Evolutionary conservation across 2,113 vertebrate genomes (phyloP), one percentile per base, ranked within the genome.

Genomic region (Fukomys damarensis): DNA sequence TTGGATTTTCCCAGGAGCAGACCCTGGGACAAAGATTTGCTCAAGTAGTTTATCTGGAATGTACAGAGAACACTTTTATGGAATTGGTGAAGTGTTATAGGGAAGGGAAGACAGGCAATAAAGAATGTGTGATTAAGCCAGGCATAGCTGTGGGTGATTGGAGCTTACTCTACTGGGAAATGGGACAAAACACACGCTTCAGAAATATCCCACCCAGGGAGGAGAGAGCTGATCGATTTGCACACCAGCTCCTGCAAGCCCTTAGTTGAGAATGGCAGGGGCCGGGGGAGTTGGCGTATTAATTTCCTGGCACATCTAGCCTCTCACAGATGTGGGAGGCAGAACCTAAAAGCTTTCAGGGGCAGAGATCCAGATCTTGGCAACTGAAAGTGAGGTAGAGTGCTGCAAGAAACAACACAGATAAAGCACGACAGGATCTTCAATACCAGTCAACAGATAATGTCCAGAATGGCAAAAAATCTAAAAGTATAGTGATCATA

Each of bases 1-100:
- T 89, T 86, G 58, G 30, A 84, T 89, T 93, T 93, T 43, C 65
- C 46, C 66, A 88, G 92, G 86, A 84, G 77, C 65, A 84, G 61
- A 82, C 5, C 7, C 90, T 80, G 35, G 77, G 35, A 59, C n/a
- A 41, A 93, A n/a, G 88, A 70, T 52, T 83, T 79, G 59, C 56
- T 22, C 41, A 24, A 89, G 83, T n/a, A 59, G 35, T 86, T 79
- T 74, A 72, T 89, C 84, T 83, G 56, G 56, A 41, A 66, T 20
- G 72, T 41, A 12, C n/a, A 70, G 54, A 58, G 38, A 17, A 88
- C 63, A 76, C 43, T 63, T 38, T 26, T 1, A 74, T 56, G 68
- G 43, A 61, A 66, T 49, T 72, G 43, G 52, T 52, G 87, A 82
- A 52, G 35, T 52, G 26, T 83, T 35, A 20, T 0, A 74, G 58